Evolutionary conservation across 1,140 invertebrate species (phyloP).

Genomic region (Goniozus legneri): DNA sequence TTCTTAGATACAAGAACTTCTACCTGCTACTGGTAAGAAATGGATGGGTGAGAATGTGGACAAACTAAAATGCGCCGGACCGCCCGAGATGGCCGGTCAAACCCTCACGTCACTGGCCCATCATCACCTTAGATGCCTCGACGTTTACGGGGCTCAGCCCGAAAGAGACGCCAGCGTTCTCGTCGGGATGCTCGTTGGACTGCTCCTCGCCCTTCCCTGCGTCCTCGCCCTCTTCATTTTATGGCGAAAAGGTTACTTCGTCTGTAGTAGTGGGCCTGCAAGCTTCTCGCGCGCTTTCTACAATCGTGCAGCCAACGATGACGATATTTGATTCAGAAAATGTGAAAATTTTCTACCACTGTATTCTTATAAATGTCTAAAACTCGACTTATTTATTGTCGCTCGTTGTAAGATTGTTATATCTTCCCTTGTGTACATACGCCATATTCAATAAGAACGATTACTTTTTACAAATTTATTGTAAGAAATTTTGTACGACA

Average conservation of each 20-base stretch:
- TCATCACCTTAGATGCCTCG: constrained; percentile 59
- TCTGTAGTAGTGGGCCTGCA: constrained; percentile 55
- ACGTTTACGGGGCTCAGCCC: constrained; percentile 59
- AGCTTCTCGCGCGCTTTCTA: constrained; percentile 68
- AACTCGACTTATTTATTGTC: too few relatives aligned
- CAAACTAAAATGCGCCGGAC: constrained; percentile 29
- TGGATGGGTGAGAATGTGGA: constrained; percentile 24
- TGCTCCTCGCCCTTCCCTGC: constrained; percentile 65
- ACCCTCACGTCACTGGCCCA: constrained; percentile 30
- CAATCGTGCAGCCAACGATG: constrained; percentile 57
- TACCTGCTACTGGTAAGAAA: constrained; percentile 57
- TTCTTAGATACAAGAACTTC: constrained; percentile 49
- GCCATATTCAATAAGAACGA: too few relatives aligned
- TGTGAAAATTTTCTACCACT: too few relatives aligned
- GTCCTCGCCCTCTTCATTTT: constrained; percentile 60
- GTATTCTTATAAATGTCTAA: too few relatives aligned
- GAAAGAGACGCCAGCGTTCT: constrained; percentile 65
- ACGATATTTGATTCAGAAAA: constrained; percentile 44
- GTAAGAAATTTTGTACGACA: too few relatives aligned
- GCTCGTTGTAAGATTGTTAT: too few relatives aligned
- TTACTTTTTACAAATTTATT: too few relatives aligned
- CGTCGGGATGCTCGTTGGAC: constrained; percentile 64
- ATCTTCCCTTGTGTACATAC: too few relatives aligned
- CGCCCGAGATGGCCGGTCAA: constrained; percentile 32
- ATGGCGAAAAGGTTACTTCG: constrained; percentile 60